A percentile compares a stretch with the other conserved stretches of the same genome.
Evolutionary conservation across 2,113 vertebrate genomes (phyloP).

Genomic region (Gadus chalcogrammus): DNA sequence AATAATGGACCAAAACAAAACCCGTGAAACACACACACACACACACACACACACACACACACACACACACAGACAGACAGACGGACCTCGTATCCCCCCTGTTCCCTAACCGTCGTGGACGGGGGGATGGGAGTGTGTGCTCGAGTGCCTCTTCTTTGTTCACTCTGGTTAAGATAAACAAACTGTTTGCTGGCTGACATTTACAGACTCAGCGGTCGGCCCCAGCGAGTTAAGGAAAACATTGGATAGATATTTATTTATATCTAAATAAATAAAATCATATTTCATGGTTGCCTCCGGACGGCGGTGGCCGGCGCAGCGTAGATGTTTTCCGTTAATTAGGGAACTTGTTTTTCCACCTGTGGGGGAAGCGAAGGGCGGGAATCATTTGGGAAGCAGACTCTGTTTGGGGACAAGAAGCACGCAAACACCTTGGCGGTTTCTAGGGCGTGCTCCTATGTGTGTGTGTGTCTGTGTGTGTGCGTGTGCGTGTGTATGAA

Average conservation of each 20-base stretch:
- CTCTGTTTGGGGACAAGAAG: constrained; percentile 31
- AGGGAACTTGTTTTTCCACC: constrained; percentile 54
- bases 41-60: not conserved
- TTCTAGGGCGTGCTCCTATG: too few relatives aligned
- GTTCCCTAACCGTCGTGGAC: too few relatives aligned
- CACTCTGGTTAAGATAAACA: too few relatives aligned
- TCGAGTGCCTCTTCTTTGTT: too few relatives aligned
- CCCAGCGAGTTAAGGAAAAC: too few relatives aligned
- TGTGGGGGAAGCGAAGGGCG: constrained; percentile 31
- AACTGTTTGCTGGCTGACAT: not conserved
- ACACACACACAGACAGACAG: not conserved
- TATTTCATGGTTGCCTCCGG: not conserved
- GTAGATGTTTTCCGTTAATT: constrained; percentile 30
- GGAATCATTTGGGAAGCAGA: constrained; percentile 50
- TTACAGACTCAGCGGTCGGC: not conserved
- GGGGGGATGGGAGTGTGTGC: too few relatives aligned
- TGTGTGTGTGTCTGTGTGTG: too few relatives aligned
- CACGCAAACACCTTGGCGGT: constrained; percentile 29
- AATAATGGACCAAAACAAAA: not conserved
- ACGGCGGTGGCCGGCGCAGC: too few relatives aligned
- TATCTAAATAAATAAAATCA: not conserved
- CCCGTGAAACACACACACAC: not conserved
- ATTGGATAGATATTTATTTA: too few relatives aligned
- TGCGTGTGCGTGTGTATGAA: too few relatives aligned
- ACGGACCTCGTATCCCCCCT: too few relatives aligned